A percentile compares a stretch with the other conserved stretches of the same genome.
phyloP scores from a whole-genome alignment of 2,888 invertebrate species.

The Biston betularia region DNA sequence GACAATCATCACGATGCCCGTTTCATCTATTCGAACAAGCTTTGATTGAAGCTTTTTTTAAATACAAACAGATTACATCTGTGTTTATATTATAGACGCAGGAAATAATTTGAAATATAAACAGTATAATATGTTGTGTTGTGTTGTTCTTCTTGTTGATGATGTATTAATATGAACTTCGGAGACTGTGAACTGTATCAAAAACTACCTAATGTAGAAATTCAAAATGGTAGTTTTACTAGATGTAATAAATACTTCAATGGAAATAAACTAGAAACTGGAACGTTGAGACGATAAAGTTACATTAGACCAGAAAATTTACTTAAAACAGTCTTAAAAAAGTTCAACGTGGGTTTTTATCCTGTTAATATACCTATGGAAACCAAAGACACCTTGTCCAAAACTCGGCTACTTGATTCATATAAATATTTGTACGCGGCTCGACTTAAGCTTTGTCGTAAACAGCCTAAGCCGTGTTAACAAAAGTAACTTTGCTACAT shows the following conservation, averaged over 20 bases:
- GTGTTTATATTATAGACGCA: neutral
- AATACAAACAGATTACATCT: neutral
- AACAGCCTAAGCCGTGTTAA: neutral
- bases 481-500: neutral
- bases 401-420: neutral
- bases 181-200: neutral
- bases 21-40: neutral
- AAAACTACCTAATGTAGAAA: neutral
- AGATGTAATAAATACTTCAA: neutral
- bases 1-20: neutral
- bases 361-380: neutral
- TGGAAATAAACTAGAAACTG: neutral
- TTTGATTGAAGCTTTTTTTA: neutral
- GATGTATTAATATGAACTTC: neutral
- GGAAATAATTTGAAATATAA: neutral
- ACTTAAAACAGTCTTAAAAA: neutral
- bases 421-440: neutral
- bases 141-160: neutral
- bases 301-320: neutral
- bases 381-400: neutral
- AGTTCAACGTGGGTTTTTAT: neutral
- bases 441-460: neutral
- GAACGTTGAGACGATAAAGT: neutral
- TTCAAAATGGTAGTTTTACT: neutral
- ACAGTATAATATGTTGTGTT: no score